Percentiles rank a stretch among this genome's conserved stretches.
These are phyloP conservation scores for Tethea ocularis DNA, from an alignment of 2,888 invertebrate species.

Conservation along the genomic window DNA sequence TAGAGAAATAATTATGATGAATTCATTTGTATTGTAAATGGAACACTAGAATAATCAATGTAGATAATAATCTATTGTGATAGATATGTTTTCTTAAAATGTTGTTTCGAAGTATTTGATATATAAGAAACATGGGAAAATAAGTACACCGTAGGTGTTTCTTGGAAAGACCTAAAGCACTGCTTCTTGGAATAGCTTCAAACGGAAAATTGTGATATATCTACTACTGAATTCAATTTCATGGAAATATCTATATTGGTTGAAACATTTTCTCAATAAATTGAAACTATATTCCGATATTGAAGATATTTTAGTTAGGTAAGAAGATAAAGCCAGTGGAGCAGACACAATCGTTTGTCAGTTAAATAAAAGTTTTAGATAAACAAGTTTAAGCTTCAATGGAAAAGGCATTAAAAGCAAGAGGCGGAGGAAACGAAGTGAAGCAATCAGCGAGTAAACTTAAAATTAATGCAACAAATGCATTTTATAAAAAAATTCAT, in stretches of 20 bases:
- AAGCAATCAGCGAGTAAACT: conserved; percentile 8
- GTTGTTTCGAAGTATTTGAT: too few relatives aligned
- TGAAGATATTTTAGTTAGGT: conserved; percentile 12
- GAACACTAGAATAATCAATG: background rate
- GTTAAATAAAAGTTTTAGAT: conserved; percentile 45
- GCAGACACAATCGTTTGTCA: conserved; percentile 36
- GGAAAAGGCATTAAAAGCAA: conserved; percentile 40
- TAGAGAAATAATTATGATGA: background rate
- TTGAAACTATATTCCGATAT: conserved; percentile 13
- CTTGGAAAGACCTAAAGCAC: too few relatives aligned
- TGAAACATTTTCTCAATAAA: conserved; percentile 16
- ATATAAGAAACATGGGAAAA: too few relatives aligned
- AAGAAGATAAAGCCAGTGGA: conserved; percentile 17
- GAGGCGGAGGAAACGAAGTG: conserved; percentile 17
- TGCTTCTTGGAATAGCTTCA: too few relatives aligned
- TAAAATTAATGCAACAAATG: conserved; percentile 1
- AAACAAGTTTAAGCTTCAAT: conserved; percentile 40
- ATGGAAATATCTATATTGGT: background rate
- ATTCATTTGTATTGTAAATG: background rate
- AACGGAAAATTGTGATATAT: too few relatives aligned
- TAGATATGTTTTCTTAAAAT: too few relatives aligned
- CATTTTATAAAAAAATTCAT: background rate
- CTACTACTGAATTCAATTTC: too few relatives aligned
- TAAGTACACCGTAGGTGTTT: too few relatives aligned
- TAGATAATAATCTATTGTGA: too few relatives aligned